Evolutionary conservation across 2,113 vertebrate species (phyloP).

Genomic region (Haemorhous mexicanus): DNA sequence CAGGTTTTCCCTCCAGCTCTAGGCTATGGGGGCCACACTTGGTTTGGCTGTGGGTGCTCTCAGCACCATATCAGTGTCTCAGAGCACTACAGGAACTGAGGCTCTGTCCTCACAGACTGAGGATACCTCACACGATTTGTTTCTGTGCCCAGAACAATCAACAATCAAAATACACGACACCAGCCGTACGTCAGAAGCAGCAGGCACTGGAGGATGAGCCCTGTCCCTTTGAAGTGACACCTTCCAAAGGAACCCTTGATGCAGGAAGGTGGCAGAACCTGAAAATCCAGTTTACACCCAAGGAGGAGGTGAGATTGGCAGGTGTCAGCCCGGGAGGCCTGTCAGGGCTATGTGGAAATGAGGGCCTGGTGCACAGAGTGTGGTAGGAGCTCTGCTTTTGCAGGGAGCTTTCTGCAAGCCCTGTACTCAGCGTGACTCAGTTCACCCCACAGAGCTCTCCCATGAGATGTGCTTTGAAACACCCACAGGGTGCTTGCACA

Average conservation of each 20-base stretch:
- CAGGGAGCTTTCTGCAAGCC: not conserved
- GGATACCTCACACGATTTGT: not conserved
- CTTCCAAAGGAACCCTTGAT: slow-evolving; percentile 72
- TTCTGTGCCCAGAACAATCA: slow-evolving; percentile 56
- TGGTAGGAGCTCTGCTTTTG: not conserved
- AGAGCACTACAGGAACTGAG: not conserved
- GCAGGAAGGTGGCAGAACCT: slow-evolving; percentile 74
- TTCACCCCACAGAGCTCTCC: too few relatives aligned
- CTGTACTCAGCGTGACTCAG: accelerated
- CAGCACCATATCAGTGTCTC: accelerated
- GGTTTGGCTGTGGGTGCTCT: not conserved
- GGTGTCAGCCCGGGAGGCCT: not conserved
- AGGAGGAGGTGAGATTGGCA: slow-evolving; percentile 76
- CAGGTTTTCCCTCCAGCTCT: not conserved
- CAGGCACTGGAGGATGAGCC: slow-evolving; percentile 42
- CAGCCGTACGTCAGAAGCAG: not conserved
- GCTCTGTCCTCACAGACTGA: not conserved
- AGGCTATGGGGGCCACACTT: not conserved
- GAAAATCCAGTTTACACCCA: slow-evolving; percentile 84
- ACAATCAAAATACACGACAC: too few relatives aligned
- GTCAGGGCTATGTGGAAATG: not conserved
- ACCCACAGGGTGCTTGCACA: not conserved
- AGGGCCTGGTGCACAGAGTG: not conserved
- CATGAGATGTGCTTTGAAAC: not conserved
- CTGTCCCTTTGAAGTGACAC: slow-evolving; percentile 75